Evolutionary conservation across 2,888 invertebrate species (phyloP).

Genomic region (Quadriops clusia): DNA sequence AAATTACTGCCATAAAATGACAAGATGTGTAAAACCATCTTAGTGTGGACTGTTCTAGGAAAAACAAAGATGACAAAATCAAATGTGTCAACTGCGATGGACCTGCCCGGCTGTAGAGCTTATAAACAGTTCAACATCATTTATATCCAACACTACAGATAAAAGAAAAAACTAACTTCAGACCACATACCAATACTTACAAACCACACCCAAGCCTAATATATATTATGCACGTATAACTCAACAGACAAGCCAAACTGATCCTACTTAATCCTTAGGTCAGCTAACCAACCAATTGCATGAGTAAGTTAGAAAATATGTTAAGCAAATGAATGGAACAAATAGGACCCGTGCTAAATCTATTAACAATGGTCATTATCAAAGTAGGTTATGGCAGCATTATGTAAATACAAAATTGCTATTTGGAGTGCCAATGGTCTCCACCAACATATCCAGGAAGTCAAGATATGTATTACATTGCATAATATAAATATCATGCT

Average conservation of each 20-base stretch:
- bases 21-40: constrained; percentile 1
- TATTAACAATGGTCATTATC: background rate
- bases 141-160: background rate
- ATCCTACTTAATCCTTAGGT: background rate
- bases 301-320: background rate
- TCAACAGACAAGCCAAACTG: too few species aligned
- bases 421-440: background rate
- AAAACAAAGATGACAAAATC: background rate
- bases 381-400: background rate
- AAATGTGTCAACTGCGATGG: constrained; percentile 1
- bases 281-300: background rate
- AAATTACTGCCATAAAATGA: constrained; percentile 1
- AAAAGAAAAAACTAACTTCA: background rate
- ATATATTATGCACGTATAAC: too few species aligned
- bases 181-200: background rate
- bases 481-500: background rate
- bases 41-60: background rate
- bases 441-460: background rate
- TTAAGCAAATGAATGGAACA: background rate
- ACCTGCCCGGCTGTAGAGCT: background rate
- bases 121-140: background rate
- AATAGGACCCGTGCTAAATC: background rate
- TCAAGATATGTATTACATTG: background rate
- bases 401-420: background rate
- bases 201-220: too few species aligned